Percentiles rank a stretch among this genome's conserved stretches.
phyloP scores from a whole-genome alignment of 2,797 vertebrate genomes.

The Takifugu rubripes region DNA sequence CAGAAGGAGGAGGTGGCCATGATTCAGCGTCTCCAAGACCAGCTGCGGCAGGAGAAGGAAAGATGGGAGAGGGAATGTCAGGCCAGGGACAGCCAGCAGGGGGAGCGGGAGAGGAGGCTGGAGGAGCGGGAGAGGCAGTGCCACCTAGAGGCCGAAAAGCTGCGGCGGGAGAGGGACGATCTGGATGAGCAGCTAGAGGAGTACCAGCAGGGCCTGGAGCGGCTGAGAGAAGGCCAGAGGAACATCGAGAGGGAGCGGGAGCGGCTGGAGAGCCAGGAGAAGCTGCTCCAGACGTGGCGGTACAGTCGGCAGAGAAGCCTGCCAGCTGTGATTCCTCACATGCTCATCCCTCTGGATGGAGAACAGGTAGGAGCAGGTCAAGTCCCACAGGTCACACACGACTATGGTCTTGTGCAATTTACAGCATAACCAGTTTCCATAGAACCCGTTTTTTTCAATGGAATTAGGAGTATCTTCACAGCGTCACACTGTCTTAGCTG shows the following conservation, averaged over 20 bases:
- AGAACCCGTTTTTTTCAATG: too few species aligned
- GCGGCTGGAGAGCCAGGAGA: slow-evolving; percentile 67
- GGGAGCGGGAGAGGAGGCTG: slow-evolving; percentile 71
- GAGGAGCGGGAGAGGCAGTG: slow-evolving; percentile 79
- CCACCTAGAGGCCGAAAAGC: slow-evolving; percentile 69
- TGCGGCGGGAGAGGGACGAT: slow-evolving; percentile 69
- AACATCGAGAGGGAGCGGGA: slow-evolving; percentile 82
- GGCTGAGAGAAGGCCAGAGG: slow-evolving; percentile 86
- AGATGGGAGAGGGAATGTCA: slow-evolving; percentile 84
- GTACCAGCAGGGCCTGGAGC: slow-evolving; percentile 87
- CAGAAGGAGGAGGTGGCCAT: slow-evolving; percentile 78
- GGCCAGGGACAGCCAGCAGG: slow-evolving; percentile 77
- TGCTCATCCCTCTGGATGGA: slow-evolving; percentile 70
- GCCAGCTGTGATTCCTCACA: slow-evolving; percentile 58
- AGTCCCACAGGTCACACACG: too few species aligned
- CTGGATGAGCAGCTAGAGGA: slow-evolving; percentile 83
- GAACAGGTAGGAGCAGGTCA: slow-evolving; percentile 48
- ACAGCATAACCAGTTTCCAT: too few species aligned
- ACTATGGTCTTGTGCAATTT: too few species aligned
- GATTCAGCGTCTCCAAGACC: slow-evolving; percentile 75
- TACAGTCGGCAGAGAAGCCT: slow-evolving; percentile 77
- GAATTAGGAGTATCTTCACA: too few species aligned
- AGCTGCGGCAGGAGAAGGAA: slow-evolving; percentile 80
- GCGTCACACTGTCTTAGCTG: not conserved
- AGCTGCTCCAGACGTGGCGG: slow-evolving; percentile 74